A percentile compares a stretch with the other conserved stretches of the same genome.
phyloP scores from a whole-genome alignment of 2,797 vertebrate species.

The Bovichtus diacanthus region DNA sequence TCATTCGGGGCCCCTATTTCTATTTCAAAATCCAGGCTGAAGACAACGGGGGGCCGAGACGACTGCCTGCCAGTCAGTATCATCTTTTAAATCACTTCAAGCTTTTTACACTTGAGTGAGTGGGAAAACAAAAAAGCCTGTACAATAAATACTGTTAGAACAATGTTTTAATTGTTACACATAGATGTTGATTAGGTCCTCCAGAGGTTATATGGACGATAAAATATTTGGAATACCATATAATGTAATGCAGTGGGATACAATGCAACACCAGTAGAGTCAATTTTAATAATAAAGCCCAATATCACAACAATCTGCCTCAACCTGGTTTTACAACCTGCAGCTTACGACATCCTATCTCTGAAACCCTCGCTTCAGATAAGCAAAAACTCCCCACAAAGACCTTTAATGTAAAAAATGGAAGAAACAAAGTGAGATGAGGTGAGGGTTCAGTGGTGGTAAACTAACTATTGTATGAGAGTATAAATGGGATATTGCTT shows the following conservation, averaged over 20 bases:
- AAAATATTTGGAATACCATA: background rate
- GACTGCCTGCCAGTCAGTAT: too few species aligned
- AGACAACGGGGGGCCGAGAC: background rate
- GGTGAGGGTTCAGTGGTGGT: background rate
- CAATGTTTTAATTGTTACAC: background rate
- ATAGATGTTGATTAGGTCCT: background rate
- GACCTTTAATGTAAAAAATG: background rate
- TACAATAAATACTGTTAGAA: background rate
- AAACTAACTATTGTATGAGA: background rate
- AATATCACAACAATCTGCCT: too few species aligned
- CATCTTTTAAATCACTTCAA: background rate
- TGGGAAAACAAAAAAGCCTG: background rate
- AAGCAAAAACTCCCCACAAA: background rate
- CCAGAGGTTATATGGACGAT: background rate
- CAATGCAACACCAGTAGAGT: too few species aligned
- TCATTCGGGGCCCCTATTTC: fast-evolving
- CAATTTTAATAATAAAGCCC: background rate
- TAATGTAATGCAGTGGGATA: background rate
- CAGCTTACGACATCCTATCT: too few species aligned
- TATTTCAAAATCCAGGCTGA: background rate
- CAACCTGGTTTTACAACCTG: too few species aligned
- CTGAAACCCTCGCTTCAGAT: background rate
- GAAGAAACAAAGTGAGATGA: background rate
- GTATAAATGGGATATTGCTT: background rate
- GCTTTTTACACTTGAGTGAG: background rate